Base-by-base conservation (phyloP, 2,888 invertebrate species). In the Xestia xanthographa region DNA sequence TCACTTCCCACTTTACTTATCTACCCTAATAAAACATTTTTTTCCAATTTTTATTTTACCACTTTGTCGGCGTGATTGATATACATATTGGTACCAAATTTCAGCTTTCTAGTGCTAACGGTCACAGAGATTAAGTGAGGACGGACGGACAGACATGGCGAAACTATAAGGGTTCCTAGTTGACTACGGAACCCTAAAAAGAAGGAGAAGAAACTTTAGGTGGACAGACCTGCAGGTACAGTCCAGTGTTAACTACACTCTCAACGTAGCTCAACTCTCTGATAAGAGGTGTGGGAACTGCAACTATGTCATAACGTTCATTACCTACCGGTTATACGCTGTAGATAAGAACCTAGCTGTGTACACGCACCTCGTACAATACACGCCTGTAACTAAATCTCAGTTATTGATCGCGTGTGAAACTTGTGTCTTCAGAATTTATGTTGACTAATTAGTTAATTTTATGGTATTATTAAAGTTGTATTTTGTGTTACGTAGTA, bases 381-480 rank as follows among this genome's bases (percentile, higher is more conserved):
- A 41, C 66, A 43, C 26, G 26, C 26, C 70, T 45, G 48, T 66
- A 71, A 65, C 63, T 56, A 72, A 75, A 75, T 75, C 60, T 65
- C 43, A 29, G 38, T 53, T 66, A 79, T 66, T 66, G 56, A 82
- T 79, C 74, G 74, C 70, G 66, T 79, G 79, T 79, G 79, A 83
- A 78, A 77, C n/a, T 62, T 45, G 22, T 50, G n/a, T n/a, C 41
- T 29, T 66, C 22, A 48, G 41, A 78, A 50, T 66, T n/a, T 72
- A 34, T 72, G 12, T 26, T 34, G 14, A 58, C 43, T 48, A 34
- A 14, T 66, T 48, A 38, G 6, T 56, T n/a, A 29, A 43, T 50
- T 60, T n/a, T 29, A 41, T 53, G 9, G 26, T 12, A 8, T 12
- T 22, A n/a, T 5, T 41, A 66, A 3, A 9, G 0, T 38, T 26